Conservation (phyloP, 2,797 vertebrate species). For the Threskiornis aethiopicus region DNA sequence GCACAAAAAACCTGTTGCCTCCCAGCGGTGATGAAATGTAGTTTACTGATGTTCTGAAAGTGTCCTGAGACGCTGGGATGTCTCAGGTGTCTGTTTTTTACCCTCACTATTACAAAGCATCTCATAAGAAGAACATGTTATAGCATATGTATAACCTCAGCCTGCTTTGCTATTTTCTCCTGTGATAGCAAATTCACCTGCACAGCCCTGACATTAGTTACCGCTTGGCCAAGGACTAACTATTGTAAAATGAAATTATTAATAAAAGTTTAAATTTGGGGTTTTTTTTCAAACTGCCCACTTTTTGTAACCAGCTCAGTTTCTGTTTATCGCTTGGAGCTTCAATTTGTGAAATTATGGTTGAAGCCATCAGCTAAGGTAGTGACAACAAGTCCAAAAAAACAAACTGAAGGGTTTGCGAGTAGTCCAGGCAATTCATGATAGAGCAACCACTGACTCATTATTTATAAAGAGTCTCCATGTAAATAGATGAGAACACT, state of each 20-base stretch:
- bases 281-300: no score
- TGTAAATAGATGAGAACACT: conserved; percentile 41
- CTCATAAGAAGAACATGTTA: background rate
- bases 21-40: background rate
- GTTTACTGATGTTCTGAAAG: background rate
- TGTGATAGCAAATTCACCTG: background rate
- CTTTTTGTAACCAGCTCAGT: background rate
- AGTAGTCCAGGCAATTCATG: background rate
- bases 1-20: background rate
- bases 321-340: background rate
- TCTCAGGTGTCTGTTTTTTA: background rate
- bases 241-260: background rate
- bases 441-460: conserved; percentile 19
- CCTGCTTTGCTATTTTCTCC: background rate
- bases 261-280: background rate
- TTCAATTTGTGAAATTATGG: background rate
- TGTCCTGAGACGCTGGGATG: background rate
- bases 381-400: background rate
- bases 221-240: background rate
- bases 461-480: conserved; percentile 33
- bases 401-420: background rate
- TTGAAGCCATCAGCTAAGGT: background rate
- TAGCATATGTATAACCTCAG: background rate
- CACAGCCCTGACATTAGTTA: background rate
- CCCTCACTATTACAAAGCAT: background rate